Base-by-base conservation (phyloP, 1,140 invertebrate genomes). In the Drosophila paulistorum region DNA sequence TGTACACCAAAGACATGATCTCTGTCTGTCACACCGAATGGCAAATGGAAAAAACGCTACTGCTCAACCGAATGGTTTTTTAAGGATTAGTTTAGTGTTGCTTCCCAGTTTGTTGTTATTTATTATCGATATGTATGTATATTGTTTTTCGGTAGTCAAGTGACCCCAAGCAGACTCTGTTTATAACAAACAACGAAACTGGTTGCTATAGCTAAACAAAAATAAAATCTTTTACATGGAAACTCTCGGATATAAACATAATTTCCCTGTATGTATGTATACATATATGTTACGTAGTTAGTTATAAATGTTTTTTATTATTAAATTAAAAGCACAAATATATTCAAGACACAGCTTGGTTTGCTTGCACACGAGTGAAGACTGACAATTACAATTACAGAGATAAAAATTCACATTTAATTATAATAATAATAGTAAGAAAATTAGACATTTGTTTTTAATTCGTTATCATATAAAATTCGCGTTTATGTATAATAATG, bases 1-100 rank as follows among this genome's bases (percentile, higher is more conserved):
- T 93, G 37, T 92, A 90, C 23, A 93, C 91, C 35, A 93, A 70
- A 54, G 93, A 93, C 93, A 93, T 93, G 54, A 14, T 58, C 33
- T 42, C 14, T 48, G 13, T 41, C 2, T 37, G 0, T 45, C 39
- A 61, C 42, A 42, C 67, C 64, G 61, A 48, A 63, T 73, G 73
- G 48, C 57, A 60, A 54, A 68, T 74, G 20, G 23, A 74, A 77
- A 30, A 77, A 62, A 13, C 41, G 37, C 14, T 11, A 23, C 17
- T 2, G 35, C 14, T 39, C 9, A 11, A 39, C 33, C 39, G 14
- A 39, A 33, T 57, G 1, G 26, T 61, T 61, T 20, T 68, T 54
- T 14, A 73, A 76, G 48, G 45, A 62, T 51, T 51, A 13, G 30
- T 48, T 13, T 13, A 39, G 30, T 74, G 45, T 13, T 48, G 26